A percentile compares a stretch with the other conserved stretches of the same genome.
Evolutionary conservation across 2,113 vertebrate genomes (phyloP).

Genomic region (Arothron firmamentum): DNA sequence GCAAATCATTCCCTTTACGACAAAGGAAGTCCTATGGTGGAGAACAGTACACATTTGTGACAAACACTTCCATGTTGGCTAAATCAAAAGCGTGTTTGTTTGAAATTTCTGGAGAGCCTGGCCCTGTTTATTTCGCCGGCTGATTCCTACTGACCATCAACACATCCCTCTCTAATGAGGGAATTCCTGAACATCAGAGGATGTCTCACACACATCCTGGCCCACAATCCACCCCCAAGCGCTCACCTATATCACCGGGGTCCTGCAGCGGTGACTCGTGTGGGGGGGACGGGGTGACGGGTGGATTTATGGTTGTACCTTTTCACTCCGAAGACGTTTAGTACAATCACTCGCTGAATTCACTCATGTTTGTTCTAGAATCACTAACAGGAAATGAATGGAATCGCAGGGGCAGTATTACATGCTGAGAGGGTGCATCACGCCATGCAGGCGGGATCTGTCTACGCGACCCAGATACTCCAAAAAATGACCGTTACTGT

Average conservation of each 20-base stretch:
- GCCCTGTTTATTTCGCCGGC: slow-evolving; percentile 66
- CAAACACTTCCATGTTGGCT: slow-evolving; percentile 43
- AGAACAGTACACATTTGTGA: slow-evolving; percentile 35
- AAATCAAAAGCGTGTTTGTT: slow-evolving; percentile 64
- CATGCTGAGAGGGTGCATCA: slow-evolving; percentile 1
- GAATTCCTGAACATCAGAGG: slow-evolving; percentile 71
- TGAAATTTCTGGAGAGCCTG: slow-evolving; percentile 42
- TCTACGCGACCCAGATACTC: no score
- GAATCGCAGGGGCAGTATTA: background rate
- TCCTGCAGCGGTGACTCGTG: slow-evolving; percentile 16
- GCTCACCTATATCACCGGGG: slow-evolving; percentile 61
- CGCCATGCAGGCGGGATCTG: no score
- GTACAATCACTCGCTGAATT: no score
- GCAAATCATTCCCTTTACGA: background rate
- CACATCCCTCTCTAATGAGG: slow-evolving; percentile 68
- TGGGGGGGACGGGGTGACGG: no score
- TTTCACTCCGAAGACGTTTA: no score
- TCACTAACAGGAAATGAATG: no score
- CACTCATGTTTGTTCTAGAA: no score
- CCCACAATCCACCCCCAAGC: slow-evolving; percentile 55
- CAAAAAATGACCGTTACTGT: no score
- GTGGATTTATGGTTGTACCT: no score
- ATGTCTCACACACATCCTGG: slow-evolving; percentile 71
- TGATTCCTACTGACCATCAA: slow-evolving; percentile 59
- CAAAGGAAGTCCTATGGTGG: slow-evolving; percentile 32